phyloP scores from a whole-genome alignment of 1,140 invertebrate species.

The Lepidotrigona ventralis region DNA sequence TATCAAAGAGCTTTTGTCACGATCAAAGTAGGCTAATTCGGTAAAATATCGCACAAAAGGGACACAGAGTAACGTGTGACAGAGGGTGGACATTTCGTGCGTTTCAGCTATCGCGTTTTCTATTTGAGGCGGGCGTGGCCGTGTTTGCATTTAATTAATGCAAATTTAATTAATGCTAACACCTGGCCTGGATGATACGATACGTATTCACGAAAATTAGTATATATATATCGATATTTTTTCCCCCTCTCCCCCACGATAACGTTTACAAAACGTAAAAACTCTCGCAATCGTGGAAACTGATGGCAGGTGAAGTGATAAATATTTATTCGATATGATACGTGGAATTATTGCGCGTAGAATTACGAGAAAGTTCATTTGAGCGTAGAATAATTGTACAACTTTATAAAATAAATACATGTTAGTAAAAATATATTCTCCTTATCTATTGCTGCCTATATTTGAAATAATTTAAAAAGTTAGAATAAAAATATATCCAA shows the following conservation, averaged over 20 bases:
- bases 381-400: too few relatives aligned
- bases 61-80: not conserved
- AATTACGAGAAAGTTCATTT: not conserved
- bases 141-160: slow-evolving; percentile 63
- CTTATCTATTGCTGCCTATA: too few relatives aligned
- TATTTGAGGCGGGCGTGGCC: slow-evolving; percentile 44
- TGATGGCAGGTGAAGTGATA: not conserved
- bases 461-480: too few relatives aligned
- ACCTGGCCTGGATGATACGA: slow-evolving; percentile 7
- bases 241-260: not conserved
- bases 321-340: not conserved
- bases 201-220: slow-evolving; percentile 15
- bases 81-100: not conserved
- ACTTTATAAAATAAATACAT: too few relatives aligned
- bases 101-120: slow-evolving; percentile 6
- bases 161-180: too few relatives aligned
- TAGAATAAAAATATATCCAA: too few relatives aligned
- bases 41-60: not conserved
- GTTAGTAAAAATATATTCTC: too few relatives aligned
- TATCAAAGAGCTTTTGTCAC: not conserved
- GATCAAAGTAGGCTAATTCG: not conserved
- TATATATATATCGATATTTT: too few relatives aligned
- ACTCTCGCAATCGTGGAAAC: not conserved
- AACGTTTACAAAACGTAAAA: not conserved
- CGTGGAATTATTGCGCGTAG: not conserved